Percentiles rank a stretch among this genome's conserved stretches.
Evolutionary conservation across 2,888 invertebrate genomes (phyloP).

Genomic region (Poecilus cupreus): DNA sequence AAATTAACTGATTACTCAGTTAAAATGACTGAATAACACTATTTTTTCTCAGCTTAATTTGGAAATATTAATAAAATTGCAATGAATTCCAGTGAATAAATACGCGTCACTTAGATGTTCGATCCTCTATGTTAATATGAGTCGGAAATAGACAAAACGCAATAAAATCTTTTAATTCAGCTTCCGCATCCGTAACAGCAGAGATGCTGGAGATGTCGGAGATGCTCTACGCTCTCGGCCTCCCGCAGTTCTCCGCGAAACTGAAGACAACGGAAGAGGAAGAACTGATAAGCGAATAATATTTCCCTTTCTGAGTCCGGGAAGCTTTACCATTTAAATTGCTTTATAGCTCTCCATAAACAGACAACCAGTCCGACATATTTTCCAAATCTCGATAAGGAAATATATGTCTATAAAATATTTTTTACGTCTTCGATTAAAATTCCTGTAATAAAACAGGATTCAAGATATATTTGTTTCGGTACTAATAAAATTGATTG

Average conservation of each 20-base stretch:
- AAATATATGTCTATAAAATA: conserved; percentile 40
- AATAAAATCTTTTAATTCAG: conserved; percentile 41
- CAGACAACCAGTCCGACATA: conserved; percentile 23
- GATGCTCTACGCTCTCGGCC: background rate
- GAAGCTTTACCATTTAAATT: conserved; percentile 27
- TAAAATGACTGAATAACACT: no score
- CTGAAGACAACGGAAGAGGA: conserved; percentile 24
- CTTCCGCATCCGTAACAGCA: background rate
- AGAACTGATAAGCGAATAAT: conserved; percentile 39
- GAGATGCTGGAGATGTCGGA: background rate
- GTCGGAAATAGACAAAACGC: conserved; percentile 40
- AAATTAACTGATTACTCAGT: no score
- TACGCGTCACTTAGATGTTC: background rate
- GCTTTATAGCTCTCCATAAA: conserved; percentile 41
- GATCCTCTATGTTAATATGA: background rate
- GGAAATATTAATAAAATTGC: no score
- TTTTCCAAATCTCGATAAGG: conserved; percentile 40
- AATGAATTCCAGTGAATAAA: no score
- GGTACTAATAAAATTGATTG: conserved; percentile 4
- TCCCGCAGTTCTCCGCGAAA: background rate
- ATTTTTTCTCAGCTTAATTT: no score
- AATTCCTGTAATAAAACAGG: conserved; percentile 11
- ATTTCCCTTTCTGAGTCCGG: conserved; percentile 23
- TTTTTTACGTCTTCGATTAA: conserved; percentile 40
- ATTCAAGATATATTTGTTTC: background rate